Base-by-base conservation (phyloP, 1,140 invertebrate species). In the Hyles euphorbiae region DNA sequence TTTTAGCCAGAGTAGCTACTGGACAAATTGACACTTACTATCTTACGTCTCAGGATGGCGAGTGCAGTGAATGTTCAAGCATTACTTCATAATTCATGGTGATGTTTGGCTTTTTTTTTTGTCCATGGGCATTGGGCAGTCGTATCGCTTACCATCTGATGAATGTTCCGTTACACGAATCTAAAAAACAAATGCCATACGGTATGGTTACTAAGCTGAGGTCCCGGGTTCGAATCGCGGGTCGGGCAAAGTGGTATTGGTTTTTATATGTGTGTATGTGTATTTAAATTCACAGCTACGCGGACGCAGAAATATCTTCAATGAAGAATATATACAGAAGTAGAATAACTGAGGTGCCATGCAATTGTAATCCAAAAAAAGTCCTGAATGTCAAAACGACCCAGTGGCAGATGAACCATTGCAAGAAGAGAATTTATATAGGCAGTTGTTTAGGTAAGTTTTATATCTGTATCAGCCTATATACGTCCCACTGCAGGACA, bases 391-490 rank as follows among this genome's bases (percentile, higher is more conserved):
- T 94, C 8, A 76, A 90, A 12, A 92, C 93, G 53, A 82, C 88
- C 7, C 89, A 89, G 64, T 90, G 87, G 64, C 90, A 90, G 22
- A 22, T 22, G 22, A 22, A 22, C 22, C 22, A 22, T 22, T 22
- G 22, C 51, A 90, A 91, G 52, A 89, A 89, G 61, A 89, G 79
- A 63, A 69, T 84, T 49, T 84, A 83, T 36, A 83, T 91, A 45
- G 91, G 92, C 3, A 90, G 89, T 61, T 93, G 92, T 72, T 76
- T 93, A 52, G 91, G 90, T 91, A 73, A 75, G 22, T 22, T 22
- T 22, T 22, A 22, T 22, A 22, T 22, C 22, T 22, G 22, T 22
- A 22, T 22, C 22, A 22, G 22, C 22, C 22, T 22, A 22, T 22
- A 22, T 22, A 22, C 22, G 22, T 22, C 2, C 22, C 22, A 22